Evolutionary conservation across 2,797 vertebrate species (phyloP), one percentile per base, ranked within the genome.

Genomic region (Borostomias antarcticus): DNA sequence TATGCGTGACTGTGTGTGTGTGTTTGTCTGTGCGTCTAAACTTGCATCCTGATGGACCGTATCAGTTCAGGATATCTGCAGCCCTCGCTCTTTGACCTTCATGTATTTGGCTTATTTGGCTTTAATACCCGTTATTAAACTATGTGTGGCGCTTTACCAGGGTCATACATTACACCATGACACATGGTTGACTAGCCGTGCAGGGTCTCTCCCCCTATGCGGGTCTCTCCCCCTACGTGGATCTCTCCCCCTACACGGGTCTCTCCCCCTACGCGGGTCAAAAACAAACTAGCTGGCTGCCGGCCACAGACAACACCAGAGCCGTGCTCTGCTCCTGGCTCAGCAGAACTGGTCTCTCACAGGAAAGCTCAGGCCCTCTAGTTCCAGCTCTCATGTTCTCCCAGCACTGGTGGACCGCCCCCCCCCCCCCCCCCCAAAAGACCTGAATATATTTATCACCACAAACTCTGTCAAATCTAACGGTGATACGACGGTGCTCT

Each of bases 101-200:
- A 73, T 82, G 61, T 80, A 62, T 80, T 75, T 80, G 64, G 33
- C n/a, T n/a, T n/a, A 79, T 82, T 81, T 76, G 68, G 75, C 68
- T 85, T 83, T 88, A 85, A 85, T 82, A 68, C 71, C 65, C 76
- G 69, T 82, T 85, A 89, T 91, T 89, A 89, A 90, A 89, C 84
- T 68, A 77, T 89, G 89, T 84, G 78, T 83, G 77, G 68, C 80
- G 83, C 82, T 89, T 85, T 85, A 81, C 77, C 37, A 68, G 68
- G 58, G 57, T 83, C 81, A 88, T 83, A 82, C 66, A 70, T 89
- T 73, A 85, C 67, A 81, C 85, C 78, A 77, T 77, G 69, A 81
- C 80, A 82, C 70, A 82, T 1, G 62, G 78, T 86, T 87, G 83
- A 90, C 76, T 85, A 89, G 88, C 80, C 72, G 73, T 80, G 77